Conservation (phyloP, 2,797 vertebrate genomes). For the Xiphophorus birchmanni region DNA sequence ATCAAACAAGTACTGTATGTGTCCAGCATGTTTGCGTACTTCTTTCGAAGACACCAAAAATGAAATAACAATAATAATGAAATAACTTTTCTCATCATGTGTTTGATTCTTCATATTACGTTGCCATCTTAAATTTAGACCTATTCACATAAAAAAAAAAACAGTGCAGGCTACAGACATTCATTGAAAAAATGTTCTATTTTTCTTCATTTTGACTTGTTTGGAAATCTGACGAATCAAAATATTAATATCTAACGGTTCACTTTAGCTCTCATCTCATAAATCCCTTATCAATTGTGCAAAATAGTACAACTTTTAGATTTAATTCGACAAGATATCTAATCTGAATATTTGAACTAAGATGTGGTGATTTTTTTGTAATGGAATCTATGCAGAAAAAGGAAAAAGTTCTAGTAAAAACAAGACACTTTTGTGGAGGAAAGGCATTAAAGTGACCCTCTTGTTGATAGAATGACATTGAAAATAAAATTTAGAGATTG, state of each 20-base stretch:
- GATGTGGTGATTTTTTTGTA: neutral
- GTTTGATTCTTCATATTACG: neutral
- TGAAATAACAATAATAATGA: constrained; percentile 1
- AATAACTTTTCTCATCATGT: neutral
- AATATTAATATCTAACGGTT: constrained; percentile 1
- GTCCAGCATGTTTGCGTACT: neutral
- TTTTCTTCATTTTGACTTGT: constrained; percentile 15
- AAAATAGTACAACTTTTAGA: constrained; percentile 11
- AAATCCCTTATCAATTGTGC: neutral
- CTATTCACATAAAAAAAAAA: neutral
- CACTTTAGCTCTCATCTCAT: neutral
- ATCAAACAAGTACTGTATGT: neutral
- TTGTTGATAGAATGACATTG: constrained; percentile 21
- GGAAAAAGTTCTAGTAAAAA: constrained; percentile 8
- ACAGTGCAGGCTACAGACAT: constrained; percentile 4
- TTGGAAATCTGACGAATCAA: constrained; percentile 20
- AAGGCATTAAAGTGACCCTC: constrained; percentile 77
- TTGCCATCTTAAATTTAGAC: neutral
- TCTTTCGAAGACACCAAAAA: neutral
- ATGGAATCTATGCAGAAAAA: constrained; percentile 31
- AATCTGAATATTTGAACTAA: constrained; percentile 8
- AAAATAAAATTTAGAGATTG: constrained; percentile 7
- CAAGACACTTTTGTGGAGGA: constrained; percentile 52
- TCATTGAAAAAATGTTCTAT: constrained; percentile 1
- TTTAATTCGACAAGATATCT: neutral